Evolutionary conservation across 2,797 vertebrate species (phyloP).

Genomic region (Leucoraja ocellata): DNA sequence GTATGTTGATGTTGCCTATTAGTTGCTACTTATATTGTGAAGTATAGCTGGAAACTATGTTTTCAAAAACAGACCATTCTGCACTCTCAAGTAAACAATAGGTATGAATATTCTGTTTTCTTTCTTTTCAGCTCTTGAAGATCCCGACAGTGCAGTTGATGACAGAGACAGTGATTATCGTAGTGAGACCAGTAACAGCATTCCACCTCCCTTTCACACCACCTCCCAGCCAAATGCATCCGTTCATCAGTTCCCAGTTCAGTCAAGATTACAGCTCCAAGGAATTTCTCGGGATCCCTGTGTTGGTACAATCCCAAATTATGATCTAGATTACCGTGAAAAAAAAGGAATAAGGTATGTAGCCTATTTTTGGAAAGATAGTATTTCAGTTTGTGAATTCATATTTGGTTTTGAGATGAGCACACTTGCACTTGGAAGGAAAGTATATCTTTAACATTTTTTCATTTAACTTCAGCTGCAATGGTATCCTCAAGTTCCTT

Average conservation of each 20-base stretch:
- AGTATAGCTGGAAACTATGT: background rate
- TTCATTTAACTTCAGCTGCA: background rate
- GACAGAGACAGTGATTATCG: constrained; percentile 96
- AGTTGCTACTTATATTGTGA: background rate
- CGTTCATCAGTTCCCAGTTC: constrained; percentile 80
- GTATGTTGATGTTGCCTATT: constrained; percentile 2
- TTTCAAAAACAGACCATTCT: background rate
- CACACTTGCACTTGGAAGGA: background rate
- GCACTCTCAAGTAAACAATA: background rate
- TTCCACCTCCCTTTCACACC: constrained; percentile 81
- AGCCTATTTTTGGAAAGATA: background rate
- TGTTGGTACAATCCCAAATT: constrained; percentile 71
- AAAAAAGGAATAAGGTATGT: constrained; percentile 68
- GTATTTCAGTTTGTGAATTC: background rate
- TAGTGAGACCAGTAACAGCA: constrained; percentile 88
- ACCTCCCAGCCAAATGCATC: constrained; percentile 87
- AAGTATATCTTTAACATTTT: background rate
- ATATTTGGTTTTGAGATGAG: background rate
- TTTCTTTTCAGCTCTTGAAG: constrained; percentile 74
- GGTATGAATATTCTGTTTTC: background rate
- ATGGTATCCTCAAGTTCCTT: background rate
- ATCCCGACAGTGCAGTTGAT: constrained; percentile 86
- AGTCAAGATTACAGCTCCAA: constrained; percentile 65
- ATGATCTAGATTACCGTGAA: constrained; percentile 75
- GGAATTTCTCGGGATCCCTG: constrained; percentile 63